Evolutionary conservation across 2,888 invertebrate genomes (phyloP).

Genomic region (Coleophora deauratella): DNA sequence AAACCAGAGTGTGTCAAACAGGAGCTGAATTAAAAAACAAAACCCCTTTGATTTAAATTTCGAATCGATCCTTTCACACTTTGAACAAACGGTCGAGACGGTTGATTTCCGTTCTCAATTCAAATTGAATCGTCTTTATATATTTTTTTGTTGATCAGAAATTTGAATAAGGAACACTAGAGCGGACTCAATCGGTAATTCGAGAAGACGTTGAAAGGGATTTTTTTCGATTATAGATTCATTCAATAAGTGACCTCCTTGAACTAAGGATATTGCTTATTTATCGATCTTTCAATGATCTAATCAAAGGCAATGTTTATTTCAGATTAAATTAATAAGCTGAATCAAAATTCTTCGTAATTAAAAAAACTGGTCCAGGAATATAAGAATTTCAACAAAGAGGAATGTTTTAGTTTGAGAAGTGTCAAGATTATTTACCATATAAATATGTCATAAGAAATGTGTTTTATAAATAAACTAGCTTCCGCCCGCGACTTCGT

Average conservation of each 20-base stretch:
- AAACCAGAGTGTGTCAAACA: constrained; percentile 21
- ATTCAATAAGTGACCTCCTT: constrained; percentile 72
- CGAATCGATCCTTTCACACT: constrained; percentile 72
- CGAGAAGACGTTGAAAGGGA: constrained; percentile 46
- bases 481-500: no score
- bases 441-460: no score
- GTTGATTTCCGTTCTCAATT: constrained; percentile 72
- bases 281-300: constrained; percentile 60
- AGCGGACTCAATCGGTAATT: constrained; percentile 61
- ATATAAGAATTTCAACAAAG: no score
- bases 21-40: constrained; percentile 43
- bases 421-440: no score
- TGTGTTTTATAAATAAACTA: no score
- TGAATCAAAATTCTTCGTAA: no score
- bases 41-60: constrained; percentile 41
- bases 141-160: constrained; percentile 42
- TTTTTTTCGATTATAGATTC: constrained; percentile 70
- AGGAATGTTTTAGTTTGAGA: no score
- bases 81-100: constrained; percentile 63
- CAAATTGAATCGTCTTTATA: constrained; percentile 60
- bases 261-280: constrained; percentile 62
- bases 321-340: no score
- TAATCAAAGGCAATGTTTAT: constrained; percentile 33
- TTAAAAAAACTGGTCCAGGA: no score
- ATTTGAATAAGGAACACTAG: constrained; percentile 37